A percentile compares a stretch with the other conserved stretches of the same genome.
These are phyloP conservation scores for Chaenocephalus aceratus DNA, from an alignment of 2,113 vertebrate species.

Conservation along the genomic window DNA sequence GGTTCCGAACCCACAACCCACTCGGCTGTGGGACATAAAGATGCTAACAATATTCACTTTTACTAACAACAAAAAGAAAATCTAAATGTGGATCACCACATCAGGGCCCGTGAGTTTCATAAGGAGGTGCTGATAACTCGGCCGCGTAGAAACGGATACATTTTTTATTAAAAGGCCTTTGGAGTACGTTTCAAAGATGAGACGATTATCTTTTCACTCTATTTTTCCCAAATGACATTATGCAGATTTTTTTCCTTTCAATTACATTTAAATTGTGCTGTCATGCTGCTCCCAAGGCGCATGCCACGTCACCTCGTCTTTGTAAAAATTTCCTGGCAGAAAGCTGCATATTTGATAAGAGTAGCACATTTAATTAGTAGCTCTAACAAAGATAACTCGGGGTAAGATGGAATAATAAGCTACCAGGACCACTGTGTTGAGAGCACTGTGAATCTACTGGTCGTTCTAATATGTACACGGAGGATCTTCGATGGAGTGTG, in stretches of 20 bases:
- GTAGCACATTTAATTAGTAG: background rate
- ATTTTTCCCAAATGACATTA: constrained; percentile 21
- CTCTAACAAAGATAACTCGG: background rate
- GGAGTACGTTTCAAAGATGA: constrained; percentile 61
- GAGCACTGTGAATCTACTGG: background rate
- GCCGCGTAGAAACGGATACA: constrained; percentile 58
- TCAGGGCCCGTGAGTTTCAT: constrained; percentile 21
- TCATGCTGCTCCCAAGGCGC: constrained; percentile 5
- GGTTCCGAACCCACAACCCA: constrained; percentile 51
- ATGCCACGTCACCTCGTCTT: constrained; percentile 21
- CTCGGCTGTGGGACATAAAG: constrained; percentile 40
- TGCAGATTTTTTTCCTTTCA: constrained; percentile 18
- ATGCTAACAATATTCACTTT: constrained; percentile 56
- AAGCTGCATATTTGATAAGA: background rate
- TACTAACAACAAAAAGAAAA: constrained; percentile 23
- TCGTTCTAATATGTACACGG: constrained; percentile 22
- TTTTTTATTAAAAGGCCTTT: constrained; percentile 69
- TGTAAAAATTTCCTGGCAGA: background rate
- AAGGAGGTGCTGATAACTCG: constrained; percentile 56
- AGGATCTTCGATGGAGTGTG: background rate
- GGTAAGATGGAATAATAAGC: background rate
- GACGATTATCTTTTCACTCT: constrained; percentile 54
- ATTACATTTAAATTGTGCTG: constrained; percentile 47
- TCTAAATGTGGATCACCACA: constrained; percentile 17
- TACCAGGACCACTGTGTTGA: background rate